A percentile compares a stretch with the other conserved stretches of the same genome.
Evolutionary conservation across 1,140 invertebrate genomes (phyloP).

Genomic region (Callitettix versicolor): DNA sequence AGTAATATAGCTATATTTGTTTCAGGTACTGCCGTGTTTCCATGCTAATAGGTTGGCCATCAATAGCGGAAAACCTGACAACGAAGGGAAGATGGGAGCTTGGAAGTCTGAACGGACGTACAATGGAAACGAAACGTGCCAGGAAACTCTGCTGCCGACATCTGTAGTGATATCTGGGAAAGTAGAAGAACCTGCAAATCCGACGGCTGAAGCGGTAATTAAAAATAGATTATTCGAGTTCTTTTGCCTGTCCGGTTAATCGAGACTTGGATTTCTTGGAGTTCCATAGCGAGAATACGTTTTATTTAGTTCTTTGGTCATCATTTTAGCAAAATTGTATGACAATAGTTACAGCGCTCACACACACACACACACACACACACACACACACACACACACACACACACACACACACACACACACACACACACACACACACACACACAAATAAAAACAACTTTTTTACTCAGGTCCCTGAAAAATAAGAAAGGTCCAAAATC

Average conservation of each 20-base stretch:
- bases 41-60: conserved; percentile 32
- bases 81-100: conserved; percentile 28
- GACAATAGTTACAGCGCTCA: too few species aligned
- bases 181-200: conserved; percentile 1
- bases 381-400: too few species aligned
- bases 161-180: conserved; percentile 23
- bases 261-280: too few species aligned
- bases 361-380: too few species aligned
- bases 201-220: background rate
- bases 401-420: too few species aligned
- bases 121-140: conserved; percentile 62
- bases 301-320: background rate
- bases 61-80: conserved; percentile 33
- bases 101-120: conserved; percentile 51
- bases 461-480: too few species aligned
- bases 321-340: too few species aligned
- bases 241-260: too few species aligned
- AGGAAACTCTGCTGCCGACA: conserved; percentile 52
- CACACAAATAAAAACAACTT: too few species aligned
- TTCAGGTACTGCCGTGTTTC: conserved; percentile 64
- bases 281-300: background rate
- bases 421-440: too few species aligned
- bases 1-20: too few species aligned
- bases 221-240: background rate
- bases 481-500: too few species aligned